Evolutionary conservation across 2,888 invertebrate species (phyloP).

Genomic region (Cryptosula pallasiana): DNA sequence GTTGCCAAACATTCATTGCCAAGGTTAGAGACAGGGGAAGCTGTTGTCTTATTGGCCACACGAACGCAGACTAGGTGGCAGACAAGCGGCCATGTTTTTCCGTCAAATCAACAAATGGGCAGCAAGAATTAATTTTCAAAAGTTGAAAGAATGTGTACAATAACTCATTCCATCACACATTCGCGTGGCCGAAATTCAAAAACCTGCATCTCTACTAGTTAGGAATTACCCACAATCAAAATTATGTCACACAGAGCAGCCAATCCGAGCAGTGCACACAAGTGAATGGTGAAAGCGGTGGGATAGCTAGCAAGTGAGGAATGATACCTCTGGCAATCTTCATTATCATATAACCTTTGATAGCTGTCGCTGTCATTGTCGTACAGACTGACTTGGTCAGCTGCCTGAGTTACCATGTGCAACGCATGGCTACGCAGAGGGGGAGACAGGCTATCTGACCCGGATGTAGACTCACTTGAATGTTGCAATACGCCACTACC

Average conservation of each 20-base stretch:
- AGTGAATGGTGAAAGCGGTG: background rate
- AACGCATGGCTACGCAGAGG: slow-evolving; percentile 15
- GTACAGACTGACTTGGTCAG: slow-evolving; percentile 14
- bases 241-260: background rate
- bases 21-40: too few species aligned
- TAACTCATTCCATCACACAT: too few species aligned
- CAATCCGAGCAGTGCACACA: background rate
- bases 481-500: slow-evolving; percentile 8
- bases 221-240: too few species aligned
- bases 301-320: background rate
- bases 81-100: too few species aligned
- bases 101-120: too few species aligned
- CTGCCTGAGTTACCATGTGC: slow-evolving; percentile 2
- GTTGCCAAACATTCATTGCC: too few species aligned
- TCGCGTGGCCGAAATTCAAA: too few species aligned
- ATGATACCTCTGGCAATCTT: background rate
- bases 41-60: too few species aligned
- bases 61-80: too few species aligned
- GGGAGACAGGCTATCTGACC: background rate
- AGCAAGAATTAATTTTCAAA: too few species aligned
- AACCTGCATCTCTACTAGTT: too few species aligned
- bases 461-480: background rate
- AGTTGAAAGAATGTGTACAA: too few species aligned
- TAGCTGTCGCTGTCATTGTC: background rate
- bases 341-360: background rate